These are phyloP conservation scores for Erebia epiphron DNA, from an alignment of 2,888 invertebrate species.

Conservation along the genomic window DNA sequence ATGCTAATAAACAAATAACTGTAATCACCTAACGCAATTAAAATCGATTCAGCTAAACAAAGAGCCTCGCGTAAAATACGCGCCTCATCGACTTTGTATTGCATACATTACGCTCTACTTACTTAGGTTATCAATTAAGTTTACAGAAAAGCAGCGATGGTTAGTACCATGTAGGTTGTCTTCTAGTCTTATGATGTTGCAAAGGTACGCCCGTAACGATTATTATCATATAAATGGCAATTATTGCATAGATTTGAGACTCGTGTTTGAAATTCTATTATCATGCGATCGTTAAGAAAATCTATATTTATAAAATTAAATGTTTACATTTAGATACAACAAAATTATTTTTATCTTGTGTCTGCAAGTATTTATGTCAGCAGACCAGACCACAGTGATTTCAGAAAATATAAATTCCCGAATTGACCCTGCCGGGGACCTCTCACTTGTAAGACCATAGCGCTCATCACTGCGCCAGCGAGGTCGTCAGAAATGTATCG, in stretches of 20 bases:
- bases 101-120: background rate
- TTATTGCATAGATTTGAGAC: slow-evolving; percentile 39
- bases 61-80: slow-evolving; percentile 16
- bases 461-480: too few relatives aligned
- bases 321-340: background rate
- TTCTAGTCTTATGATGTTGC: background rate
- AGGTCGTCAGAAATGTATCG: too few relatives aligned
- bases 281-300: slow-evolving; percentile 28
- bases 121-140: background rate
- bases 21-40: slow-evolving; percentile 49
- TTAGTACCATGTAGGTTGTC: background rate
- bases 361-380: too few relatives aligned
- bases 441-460: too few relatives aligned
- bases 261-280: slow-evolving; percentile 38
- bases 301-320: slow-evolving; percentile 20
- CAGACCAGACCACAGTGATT: too few relatives aligned
- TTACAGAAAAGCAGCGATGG: slow-evolving; percentile 19
- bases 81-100: background rate
- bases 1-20: slow-evolving; percentile 42
- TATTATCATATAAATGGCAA: slow-evolving; percentile 43
- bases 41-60: slow-evolving; percentile 46
- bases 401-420: too few relatives aligned
- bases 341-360: too few relatives aligned
- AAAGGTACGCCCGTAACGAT: slow-evolving; percentile 23
- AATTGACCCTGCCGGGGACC: too few relatives aligned